These are phyloP conservation scores for Piezodorus guildinii DNA, from an alignment of 1,140 invertebrate genomes.

Conservation along the genomic window DNA sequence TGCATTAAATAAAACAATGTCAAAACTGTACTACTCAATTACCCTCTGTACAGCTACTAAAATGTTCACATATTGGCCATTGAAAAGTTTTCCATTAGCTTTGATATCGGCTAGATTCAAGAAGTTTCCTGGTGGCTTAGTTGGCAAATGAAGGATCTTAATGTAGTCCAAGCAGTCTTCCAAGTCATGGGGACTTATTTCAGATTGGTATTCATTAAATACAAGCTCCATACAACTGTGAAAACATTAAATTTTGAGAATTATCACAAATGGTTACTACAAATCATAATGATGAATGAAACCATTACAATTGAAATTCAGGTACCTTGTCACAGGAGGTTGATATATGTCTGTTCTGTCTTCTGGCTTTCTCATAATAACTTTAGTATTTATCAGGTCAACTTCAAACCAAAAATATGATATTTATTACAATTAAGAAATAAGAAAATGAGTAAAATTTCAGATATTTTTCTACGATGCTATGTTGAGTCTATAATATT, in stretches of 20 bases:
- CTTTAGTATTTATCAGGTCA: slow-evolving; percentile 46
- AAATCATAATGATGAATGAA: background rate
- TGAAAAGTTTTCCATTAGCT: slow-evolving; percentile 33
- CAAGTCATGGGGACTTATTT: slow-evolving; percentile 42
- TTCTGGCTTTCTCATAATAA: slow-evolving; percentile 39
- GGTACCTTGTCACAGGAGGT: slow-evolving; percentile 40
- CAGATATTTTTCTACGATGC: too few relatives aligned
- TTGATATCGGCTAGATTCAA: slow-evolving; percentile 32
- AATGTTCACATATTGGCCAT: slow-evolving; percentile 35
- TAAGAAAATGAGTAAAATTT: too few relatives aligned
- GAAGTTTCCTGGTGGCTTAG: slow-evolving; percentile 37
- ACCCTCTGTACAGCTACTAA: slow-evolving; percentile 38
- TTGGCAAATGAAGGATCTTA: slow-evolving; percentile 43
- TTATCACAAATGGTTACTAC: background rate
- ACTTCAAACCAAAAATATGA: slow-evolving; percentile 33
- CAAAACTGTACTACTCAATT: background rate
- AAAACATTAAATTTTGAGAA: slow-evolving; percentile 10
- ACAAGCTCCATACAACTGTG: slow-evolving; percentile 44
- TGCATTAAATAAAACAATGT: background rate
- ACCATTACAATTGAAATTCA: too few relatives aligned
- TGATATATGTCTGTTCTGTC: slow-evolving; percentile 44
- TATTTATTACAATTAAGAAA: too few relatives aligned
- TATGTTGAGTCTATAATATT: too few relatives aligned
- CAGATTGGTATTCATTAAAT: slow-evolving; percentile 45
- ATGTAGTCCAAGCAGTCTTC: slow-evolving; percentile 38